Conservation (phyloP, 2,797 vertebrate species). For the Erithacus rubecula region DNA sequence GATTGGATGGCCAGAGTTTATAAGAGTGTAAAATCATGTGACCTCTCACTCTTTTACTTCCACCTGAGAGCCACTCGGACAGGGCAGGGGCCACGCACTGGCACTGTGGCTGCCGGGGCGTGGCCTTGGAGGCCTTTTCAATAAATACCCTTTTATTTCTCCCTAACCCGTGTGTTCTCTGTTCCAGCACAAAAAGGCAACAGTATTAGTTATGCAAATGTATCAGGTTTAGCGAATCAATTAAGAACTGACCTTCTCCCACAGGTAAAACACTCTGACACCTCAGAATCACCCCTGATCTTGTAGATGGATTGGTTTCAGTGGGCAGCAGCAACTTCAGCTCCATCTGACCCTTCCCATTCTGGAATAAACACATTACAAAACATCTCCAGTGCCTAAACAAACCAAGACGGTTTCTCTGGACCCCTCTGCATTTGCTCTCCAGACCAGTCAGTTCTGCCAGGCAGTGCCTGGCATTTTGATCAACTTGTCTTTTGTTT, state of each 20-base stretch:
- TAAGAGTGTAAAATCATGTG: no score
- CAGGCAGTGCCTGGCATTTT: neutral
- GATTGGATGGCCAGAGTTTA: no score
- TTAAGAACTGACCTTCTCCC: neutral
- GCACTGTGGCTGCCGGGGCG: no score
- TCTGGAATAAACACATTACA: neutral
- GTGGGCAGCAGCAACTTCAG: neutral
- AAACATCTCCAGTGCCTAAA: neutral
- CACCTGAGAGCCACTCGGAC: no score
- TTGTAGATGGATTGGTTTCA: neutral
- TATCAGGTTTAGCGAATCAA: neutral
- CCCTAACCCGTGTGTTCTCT: no score
- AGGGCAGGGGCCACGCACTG: no score
- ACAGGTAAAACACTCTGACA: neutral
- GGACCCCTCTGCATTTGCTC: neutral
- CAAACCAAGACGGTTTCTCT: neutral
- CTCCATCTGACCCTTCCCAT: neutral
- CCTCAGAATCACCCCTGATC: neutral
- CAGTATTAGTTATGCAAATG: neutral
- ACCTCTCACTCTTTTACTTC: no score
- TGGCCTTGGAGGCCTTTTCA: no score
- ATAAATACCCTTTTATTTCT: no score
- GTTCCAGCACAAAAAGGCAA: no score
- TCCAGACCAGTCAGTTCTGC: neutral
- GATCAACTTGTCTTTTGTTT: neutral